A percentile compares a stretch with the other conserved stretches of the same genome.
These are phyloP conservation scores for Anagrus nilaparvatae DNA, from an alignment of 1,140 invertebrate species.

Conservation along the genomic window DNA sequence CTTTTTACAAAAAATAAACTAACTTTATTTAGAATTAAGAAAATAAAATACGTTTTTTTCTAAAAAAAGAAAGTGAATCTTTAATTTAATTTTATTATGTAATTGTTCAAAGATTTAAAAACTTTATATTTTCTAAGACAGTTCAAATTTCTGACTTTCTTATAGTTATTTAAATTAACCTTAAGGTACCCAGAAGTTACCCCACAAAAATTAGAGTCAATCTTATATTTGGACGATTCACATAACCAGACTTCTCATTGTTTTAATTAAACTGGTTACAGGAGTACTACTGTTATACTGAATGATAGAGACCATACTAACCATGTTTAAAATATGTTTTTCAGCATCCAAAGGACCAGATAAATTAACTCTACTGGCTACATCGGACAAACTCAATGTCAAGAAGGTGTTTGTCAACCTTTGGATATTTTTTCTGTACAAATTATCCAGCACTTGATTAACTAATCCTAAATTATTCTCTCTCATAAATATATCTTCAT, in stretches of 20 bases:
- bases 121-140: too few relatives aligned
- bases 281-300: background rate
- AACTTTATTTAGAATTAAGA: too few relatives aligned
- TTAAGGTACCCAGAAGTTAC: too few relatives aligned
- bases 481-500: slow-evolving; percentile 69
- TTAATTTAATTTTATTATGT: too few relatives aligned
- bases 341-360: slow-evolving; percentile 78
- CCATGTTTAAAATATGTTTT: slow-evolving; percentile 91
- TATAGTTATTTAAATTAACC: too few relatives aligned
- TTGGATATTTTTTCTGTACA: slow-evolving; percentile 96
- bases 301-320: slow-evolving; percentile 37
- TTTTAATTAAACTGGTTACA: background rate
- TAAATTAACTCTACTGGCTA: slow-evolving; percentile 83
- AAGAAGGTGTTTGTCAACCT: slow-evolving; percentile 94
- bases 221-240: background rate
- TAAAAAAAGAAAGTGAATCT: too few relatives aligned
- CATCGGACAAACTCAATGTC: slow-evolving; percentile 86
- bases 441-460: slow-evolving; percentile 74
- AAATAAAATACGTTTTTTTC: too few relatives aligned
- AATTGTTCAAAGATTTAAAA: too few relatives aligned
- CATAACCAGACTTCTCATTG: background rate
- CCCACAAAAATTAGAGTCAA: too few relatives aligned
- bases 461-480: slow-evolving; percentile 76
- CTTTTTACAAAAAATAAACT: too few relatives aligned
- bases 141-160: too few relatives aligned